Base-by-base conservation (phyloP, 2,888 invertebrate genomes). In the Capitulum mitella region DNA sequence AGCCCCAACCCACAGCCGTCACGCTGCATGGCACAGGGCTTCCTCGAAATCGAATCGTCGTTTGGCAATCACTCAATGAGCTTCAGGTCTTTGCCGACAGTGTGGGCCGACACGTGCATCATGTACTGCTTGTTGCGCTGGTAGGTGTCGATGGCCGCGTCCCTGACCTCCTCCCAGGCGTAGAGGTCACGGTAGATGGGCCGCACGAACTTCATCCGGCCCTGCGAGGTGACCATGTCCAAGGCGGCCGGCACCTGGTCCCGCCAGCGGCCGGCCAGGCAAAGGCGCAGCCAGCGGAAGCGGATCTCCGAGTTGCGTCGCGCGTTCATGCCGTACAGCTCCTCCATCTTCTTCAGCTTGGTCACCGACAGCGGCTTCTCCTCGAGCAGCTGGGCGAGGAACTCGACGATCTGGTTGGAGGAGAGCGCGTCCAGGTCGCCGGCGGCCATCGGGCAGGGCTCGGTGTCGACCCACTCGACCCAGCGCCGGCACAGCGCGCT, bases 141-240 rank as follows among this genome's bases (percentile, higher is more conserved):
- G 86, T 92, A 96, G 83, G 92, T 93, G 46, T 90, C 88, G 77
- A 95, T 88, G 0, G 95, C 92, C 81, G 84, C 85, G 1, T 88
- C 86, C 80, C 92, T 89, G 0, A 90, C 89, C 37, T 89, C 90
- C 80, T 92, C 90, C 96, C 95, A 96, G 0, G 87, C 88, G 83
- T 91, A 93, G 80, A 96, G 87, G 84, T 94, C 94, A 81, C 93
- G 90, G 86, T 95, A 97, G 77, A 97, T 88, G 3, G 97, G 95
- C 51, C 94, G 89, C 2, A 93, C 92, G 86, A 91, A 97, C 86
- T 97, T 97, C 93, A 97, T 93, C 79, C 97, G 89, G 54, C 97
- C 97, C 84, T 93, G 91, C 32, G 90, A 89, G 82, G 92, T 93
- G 16, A 94, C 90, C 87, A 97, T 96, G 34, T 89, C 85, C 79